Conservation (phyloP, 2,888 invertebrate species). For the Epinotia nisella region DNA sequence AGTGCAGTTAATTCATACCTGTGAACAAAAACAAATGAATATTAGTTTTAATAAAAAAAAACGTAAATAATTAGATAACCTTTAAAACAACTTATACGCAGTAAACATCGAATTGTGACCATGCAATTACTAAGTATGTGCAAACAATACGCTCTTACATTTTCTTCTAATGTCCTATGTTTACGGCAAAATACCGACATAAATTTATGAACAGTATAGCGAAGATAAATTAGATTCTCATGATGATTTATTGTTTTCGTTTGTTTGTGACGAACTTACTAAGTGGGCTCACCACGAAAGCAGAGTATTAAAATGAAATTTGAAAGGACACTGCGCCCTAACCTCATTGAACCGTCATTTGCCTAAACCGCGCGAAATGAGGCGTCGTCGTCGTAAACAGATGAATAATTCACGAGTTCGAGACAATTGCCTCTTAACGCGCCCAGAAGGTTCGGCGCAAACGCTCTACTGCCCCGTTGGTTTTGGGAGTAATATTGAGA, state of each 20-base stretch:
- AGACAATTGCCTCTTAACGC: constrained; percentile 44
- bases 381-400: constrained; percentile 24
- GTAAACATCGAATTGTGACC: background rate
- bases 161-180: background rate
- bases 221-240: background rate
- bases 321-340: constrained; percentile 23
- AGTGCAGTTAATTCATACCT: constrained; percentile 17
- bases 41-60: constrained; percentile 6
- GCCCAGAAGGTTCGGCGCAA: constrained; percentile 2
- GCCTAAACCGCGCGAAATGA: constrained; percentile 37
- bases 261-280: background rate
- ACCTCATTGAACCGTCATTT: constrained; percentile 25
- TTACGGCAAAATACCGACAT: background rate
- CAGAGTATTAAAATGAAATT: background rate
- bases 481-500: background rate
- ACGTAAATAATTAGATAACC: too few relatives aligned
- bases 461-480: background rate
- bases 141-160: background rate
- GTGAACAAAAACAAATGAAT: constrained; percentile 17
- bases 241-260: background rate
- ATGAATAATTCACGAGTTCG: constrained; percentile 41
- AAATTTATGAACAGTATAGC: too few relatives aligned
- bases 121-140: background rate
- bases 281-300: background rate
- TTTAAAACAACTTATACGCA: too few relatives aligned